Evolutionary conservation across 2,888 invertebrate genomes (phyloP).

Genomic region (Cremastinae sp.): DNA sequence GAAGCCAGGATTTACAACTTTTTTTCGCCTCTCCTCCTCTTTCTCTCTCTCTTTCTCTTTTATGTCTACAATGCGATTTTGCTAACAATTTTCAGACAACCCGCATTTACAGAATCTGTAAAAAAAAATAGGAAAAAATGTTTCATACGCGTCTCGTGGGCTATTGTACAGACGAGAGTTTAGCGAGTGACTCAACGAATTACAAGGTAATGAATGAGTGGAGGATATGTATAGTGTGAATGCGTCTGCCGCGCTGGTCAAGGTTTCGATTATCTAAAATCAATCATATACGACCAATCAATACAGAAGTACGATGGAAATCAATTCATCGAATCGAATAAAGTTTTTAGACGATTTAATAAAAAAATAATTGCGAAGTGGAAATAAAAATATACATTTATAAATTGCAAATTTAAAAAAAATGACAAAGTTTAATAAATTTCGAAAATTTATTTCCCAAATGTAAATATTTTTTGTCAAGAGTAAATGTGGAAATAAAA

Average conservation of each 20-base stretch:
- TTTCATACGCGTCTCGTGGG: not conserved
- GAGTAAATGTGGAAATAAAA: no score
- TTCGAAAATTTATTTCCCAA: not conserved
- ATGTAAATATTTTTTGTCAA: no score
- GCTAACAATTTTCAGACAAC: conserved; percentile 13
- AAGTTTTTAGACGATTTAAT: not conserved
- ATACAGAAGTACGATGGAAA: no score
- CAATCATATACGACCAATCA: conserved; percentile 19
- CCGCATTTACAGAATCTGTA: not conserved
- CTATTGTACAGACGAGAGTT: conserved; percentile 9
- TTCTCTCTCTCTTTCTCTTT: conserved; percentile 6
- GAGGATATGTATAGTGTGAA: conserved; percentile 53
- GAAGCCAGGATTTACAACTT: conserved; percentile 53
- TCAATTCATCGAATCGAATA: no score
- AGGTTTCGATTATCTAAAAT: conserved; percentile 35
- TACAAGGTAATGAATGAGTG: conserved; percentile 35
- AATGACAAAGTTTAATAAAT: no score
- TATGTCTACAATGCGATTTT: conserved; percentile 37
- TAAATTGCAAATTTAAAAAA: no score
- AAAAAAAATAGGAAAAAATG: no score
- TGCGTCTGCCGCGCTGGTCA: conserved; percentile 47
- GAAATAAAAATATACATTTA: no score
- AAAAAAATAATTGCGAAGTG: not conserved
- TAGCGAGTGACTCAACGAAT: conserved; percentile 16
- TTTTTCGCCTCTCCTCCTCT: conserved; percentile 2